Evolutionary conservation across 2,113 vertebrate species (phyloP), one percentile per base, ranked within the genome.

Genomic region (Nematolebias whitei): DNA sequence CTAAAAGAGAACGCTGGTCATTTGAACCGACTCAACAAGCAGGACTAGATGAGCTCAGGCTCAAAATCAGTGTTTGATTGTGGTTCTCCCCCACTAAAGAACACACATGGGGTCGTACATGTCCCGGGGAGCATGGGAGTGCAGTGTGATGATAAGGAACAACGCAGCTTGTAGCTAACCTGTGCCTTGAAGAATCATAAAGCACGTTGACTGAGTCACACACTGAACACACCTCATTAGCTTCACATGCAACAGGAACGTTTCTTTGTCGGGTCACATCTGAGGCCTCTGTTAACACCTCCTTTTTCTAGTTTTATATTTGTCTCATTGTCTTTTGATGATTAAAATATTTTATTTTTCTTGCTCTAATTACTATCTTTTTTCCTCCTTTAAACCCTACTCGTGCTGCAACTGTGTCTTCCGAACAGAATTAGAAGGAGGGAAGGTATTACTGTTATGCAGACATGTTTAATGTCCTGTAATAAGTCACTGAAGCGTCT

Each of bases 171-270:
- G 6, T 12, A 15, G 45, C 55, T 39, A 35, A 50, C 1, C 29
- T 43, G 47, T 44, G 3, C 63, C 51, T 59, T 38, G 14, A 2
- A 43, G 49, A 68, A 22, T 76, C 38, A 16, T 83, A 85, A 53
- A 71, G 16, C 8, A 26, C 44, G 61, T 71, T 63, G 58, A 54
- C 12, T 18, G 61, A 74, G 73, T 78, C 59, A 78, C 44, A 20
- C 1, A 12, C n/a, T n/a, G 44, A 18, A 48, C 66, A 22, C 35
- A 43, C 26, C 57, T 85, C 74, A 82, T 91, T 79, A 82, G 71
- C 59, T 56, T 61, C 38, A 53, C 51, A 48, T 49, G 65, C 49
- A 80, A 38, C 71, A 66, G 59, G 53, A 69, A 72, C 70, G 24
- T 22, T 22, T 23, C 19, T 48, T 69, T 52, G 12, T 50, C 10